Evolutionary conservation across 2,797 vertebrate species (phyloP), one percentile per base, ranked within the genome.

Genomic region (Danio aesculapii): DNA sequence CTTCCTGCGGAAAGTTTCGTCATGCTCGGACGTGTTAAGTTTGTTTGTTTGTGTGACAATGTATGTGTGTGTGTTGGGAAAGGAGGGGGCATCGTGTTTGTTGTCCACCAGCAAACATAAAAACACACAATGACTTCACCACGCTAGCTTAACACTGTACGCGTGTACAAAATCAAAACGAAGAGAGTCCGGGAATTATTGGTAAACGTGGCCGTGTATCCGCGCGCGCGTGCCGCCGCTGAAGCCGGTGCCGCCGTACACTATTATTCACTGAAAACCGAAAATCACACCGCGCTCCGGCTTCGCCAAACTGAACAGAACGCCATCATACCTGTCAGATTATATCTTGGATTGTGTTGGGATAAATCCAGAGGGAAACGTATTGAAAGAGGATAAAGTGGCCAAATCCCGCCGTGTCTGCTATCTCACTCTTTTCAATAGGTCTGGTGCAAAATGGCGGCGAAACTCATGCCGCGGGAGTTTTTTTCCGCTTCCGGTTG

Each of bases 371-470:
- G 91, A 94, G 93, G 91, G 92, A 92, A 92, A 91, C 87, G 91
- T 91, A 91, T 88, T 91, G 90, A 91, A 91, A 93, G 90, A 92
- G 87, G 88, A 91, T 74, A 95, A 93, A 92, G 93, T 92, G 93
- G 92, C 92, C 92, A 92, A 93, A 93, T 90, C 93, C 93, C 93
- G 94, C 93, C 94, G 92, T 92, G 91, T 92, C 88, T 95, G 94
- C 94, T 94, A 95, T 95, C 94, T 91, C 93, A 95, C 95, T 96
- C 96, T 95, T 95, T 96, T 96, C 95, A 95, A 77, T 71, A 81
- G 75, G 94, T 91, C 94, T 92, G 96, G 96, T 96, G 96, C 97
- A 99, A 98, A 98, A 99, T 98, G 97, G 97, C 97, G 96, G 96
- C 95, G 94, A 96, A 93, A 94, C 96, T 98, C 97, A 97, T 96